Evolutionary conservation across 1,140 invertebrate species (phyloP), one percentile per base, ranked within the genome.

Genomic region (Philopotamus ludificatus): DNA sequence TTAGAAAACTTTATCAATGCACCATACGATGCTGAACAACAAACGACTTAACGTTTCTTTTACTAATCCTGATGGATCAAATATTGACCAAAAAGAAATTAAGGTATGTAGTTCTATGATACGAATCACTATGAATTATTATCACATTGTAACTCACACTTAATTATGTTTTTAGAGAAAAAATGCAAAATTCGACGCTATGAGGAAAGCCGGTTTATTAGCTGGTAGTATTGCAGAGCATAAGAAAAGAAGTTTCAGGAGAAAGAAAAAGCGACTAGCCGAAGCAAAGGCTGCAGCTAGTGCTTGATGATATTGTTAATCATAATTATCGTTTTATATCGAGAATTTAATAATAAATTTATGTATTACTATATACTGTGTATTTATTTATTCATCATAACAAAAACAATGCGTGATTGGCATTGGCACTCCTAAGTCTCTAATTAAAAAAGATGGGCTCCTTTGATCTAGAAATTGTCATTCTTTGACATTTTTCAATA

Each of bases 1-100:
- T 54, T 72, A 83, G 79, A 83, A 81, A 81, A 79, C 70, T 42
- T 68, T 83, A 3, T 76, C 77, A 3, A 68, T 83, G 54, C 75
- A 83, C 69, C 72, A 80, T 28, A 74, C 80, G 2, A 71, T 72
- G 12, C 10, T 83, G 3, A 76, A 76, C 20, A 76, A 76, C 8
- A 71, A 76, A 26, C 74, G 73, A 62, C 78, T 83, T 55, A 82
- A 77, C 44, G 80, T 83, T 34, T 49, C 77, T 67, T 79, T 79
- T 65, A 77, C 77, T 3, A 63, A 72, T 63, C 69, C 73, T 8
- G 76, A 75, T 12, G 74, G 74, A 22, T 79, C 77, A 59, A 75
- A 75, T 10, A 50, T 64, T 10, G 44, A 55, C 58, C 72, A 75
- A 70, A 65, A 75, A 74, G 62, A 75, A 74, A 53, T 70, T 23